Percentiles rank a stretch among this genome's conserved stretches.
Conservation (phyloP, 2,113 vertebrate species). For the Hippocampus mohnikei region DNA sequence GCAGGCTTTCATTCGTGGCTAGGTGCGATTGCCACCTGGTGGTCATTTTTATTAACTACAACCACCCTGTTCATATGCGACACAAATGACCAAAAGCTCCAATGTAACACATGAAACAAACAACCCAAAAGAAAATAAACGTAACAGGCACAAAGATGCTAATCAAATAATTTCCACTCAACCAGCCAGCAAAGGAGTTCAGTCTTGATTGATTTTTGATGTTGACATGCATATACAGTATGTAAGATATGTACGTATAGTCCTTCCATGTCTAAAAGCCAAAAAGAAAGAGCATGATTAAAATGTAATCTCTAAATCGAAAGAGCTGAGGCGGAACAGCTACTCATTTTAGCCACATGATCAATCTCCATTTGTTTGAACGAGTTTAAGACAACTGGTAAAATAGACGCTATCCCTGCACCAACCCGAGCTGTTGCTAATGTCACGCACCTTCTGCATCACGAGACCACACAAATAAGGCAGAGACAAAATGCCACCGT, state of each 20-base stretch:
- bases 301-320: constrained; percentile 1
- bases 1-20: neutral
- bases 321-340: constrained; percentile 27
- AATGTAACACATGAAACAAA: neutral
- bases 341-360: constrained; percentile 46
- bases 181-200: constrained; percentile 5
- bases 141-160: constrained; percentile 40
- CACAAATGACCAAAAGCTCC: neutral
- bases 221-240: constrained; percentile 5
- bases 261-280: constrained; percentile 11
- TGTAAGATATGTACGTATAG: neutral
- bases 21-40: constrained; percentile 49
- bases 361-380: constrained; percentile 44
- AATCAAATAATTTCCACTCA: constrained; percentile 4
- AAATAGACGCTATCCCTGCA: constrained; percentile 42
- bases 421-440: constrained; percentile 20
- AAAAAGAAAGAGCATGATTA: constrained; percentile 24
- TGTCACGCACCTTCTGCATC: constrained; percentile 28
- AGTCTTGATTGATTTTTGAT: constrained; percentile 1
- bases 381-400: constrained; percentile 48
- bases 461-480: constrained; percentile 60
- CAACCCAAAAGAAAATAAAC: constrained; percentile 10
- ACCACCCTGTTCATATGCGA: neutral
- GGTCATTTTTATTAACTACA: constrained; percentile 34
- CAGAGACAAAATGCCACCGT: constrained; percentile 52